A percentile compares a stretch with the other conserved stretches of the same genome.
These are phyloP conservation scores for Eupithecia inturbata DNA, from an alignment of 2,888 invertebrate species.

Conservation along the genomic window DNA sequence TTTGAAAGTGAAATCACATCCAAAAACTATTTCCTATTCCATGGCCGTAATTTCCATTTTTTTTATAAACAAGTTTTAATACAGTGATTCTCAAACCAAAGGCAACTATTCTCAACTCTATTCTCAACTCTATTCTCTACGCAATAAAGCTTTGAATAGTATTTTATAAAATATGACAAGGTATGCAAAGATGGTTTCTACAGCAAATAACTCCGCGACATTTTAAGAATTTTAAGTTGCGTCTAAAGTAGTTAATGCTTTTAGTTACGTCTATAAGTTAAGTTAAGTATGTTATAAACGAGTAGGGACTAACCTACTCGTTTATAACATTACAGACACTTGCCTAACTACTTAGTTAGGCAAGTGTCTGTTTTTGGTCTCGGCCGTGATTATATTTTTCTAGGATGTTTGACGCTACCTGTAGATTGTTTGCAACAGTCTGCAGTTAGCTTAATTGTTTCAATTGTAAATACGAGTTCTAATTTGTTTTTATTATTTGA, in stretches of 20 bases:
- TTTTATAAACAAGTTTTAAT: conserved; percentile 50
- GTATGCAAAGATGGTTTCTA: conserved; percentile 35
- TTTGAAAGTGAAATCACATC: too few species aligned
- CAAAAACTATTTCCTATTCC: conserved; percentile 7
- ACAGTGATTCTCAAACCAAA: conserved; percentile 9
- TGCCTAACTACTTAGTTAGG: too few species aligned
- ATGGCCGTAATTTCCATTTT: conserved; percentile 70
- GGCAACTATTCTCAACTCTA: neutral
- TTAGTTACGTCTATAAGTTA: conserved; percentile 28
- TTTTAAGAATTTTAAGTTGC: conserved; percentile 34
- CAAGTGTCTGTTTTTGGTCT: neutral
- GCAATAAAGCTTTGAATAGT: neutral
- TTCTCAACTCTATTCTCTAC: conserved; percentile 9
- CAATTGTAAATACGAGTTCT: too few species aligned
- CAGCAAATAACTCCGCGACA: conserved; percentile 18
- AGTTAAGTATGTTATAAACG: conserved; percentile 12
- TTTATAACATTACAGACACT: too few species aligned
- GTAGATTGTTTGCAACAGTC: too few species aligned
- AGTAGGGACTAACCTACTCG: too few species aligned
- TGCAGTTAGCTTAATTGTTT: too few species aligned
- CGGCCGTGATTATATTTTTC: neutral
- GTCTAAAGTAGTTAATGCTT: conserved; percentile 21
- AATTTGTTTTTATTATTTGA: too few species aligned
- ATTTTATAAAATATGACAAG: conserved; percentile 9
- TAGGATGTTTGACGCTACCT: neutral